Conservation (phyloP, 2,888 invertebrate genomes). For the Drosophila seclusa region DNA sequence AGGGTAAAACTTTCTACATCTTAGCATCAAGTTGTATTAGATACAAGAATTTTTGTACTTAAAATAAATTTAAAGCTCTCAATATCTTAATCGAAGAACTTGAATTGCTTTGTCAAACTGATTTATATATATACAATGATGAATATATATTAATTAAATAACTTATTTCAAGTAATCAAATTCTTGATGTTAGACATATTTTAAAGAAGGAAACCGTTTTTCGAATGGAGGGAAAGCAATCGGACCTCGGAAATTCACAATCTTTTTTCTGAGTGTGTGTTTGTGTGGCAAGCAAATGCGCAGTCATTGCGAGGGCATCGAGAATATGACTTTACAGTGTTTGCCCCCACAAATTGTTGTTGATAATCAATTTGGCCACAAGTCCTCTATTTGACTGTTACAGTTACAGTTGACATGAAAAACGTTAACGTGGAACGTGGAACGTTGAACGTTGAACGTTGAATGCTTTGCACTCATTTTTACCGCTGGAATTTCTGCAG, state of each 20-base stretch:
- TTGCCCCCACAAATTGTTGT: slow-evolving; percentile 39
- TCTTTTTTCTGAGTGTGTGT: background rate
- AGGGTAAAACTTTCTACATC: no score
- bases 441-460: background rate
- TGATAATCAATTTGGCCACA: slow-evolving; percentile 75
- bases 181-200: background rate
- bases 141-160: background rate
- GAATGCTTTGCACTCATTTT: slow-evolving; percentile 20
- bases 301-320: slow-evolving; percentile 50
- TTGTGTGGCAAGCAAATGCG: slow-evolving; percentile 56
- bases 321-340: slow-evolving; percentile 41
- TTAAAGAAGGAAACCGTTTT: background rate
- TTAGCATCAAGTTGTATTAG: background rate
- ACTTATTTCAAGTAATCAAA: background rate
- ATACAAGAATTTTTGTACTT: background rate
- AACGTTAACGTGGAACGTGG: background rate
- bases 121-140: background rate
- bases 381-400: slow-evolving; percentile 28
- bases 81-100: background rate
- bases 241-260: background rate
- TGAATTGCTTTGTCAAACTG: background rate
- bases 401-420: slow-evolving; percentile 73
- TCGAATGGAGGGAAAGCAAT: background rate
- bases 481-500: slow-evolving; percentile 62
- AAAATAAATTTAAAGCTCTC: background rate